Base-by-base conservation (phyloP, 2,113 vertebrate genomes). In the Chaenocephalus aceratus region DNA sequence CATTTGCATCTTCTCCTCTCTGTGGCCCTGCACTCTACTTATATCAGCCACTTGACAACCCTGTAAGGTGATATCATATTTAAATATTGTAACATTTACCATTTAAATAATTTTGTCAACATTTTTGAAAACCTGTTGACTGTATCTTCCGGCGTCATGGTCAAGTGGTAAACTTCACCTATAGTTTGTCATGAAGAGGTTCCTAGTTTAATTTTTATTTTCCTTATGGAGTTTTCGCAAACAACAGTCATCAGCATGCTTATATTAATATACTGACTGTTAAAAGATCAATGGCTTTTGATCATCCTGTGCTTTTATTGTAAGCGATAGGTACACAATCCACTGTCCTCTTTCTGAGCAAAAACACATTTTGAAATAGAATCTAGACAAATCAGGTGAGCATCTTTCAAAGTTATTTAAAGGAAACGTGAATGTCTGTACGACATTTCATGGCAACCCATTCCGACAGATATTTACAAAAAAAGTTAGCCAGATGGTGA, bases 1-100 rank as follows among this genome's bases (percentile, higher is more conserved):
- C 18, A n/a, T 56, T 73, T 71, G 69, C 54, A 64, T 83, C 58
- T 15, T 63, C 30, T 68, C 44, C 77, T 71, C n/a, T 77, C 34
- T 71, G 65, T 66, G 23, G 44, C 52, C 15, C 49, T 66, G 52
- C 23, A 10, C 75, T 75, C 26, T 65, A 21, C 67, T 77, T 52
- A 49, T 51, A 62, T 45, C 36, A 3, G 44, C 65, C 18, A 67
- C 34, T 46, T 18, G 34, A 52, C 10, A 76, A 57, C 26, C 26
- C 49, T 3, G 8, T 5, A 23, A 30, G 64, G 44, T 41, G 51
- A 16, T 14, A 45, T 41, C 34, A 30, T 56, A 3, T 15, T 41
- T 41, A 41, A 41, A 41, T 41, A 41, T 8, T 6, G 36, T 8
- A 7, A 41, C 36, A 10, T 51, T 75, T 48, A 23, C 41, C 18